These are phyloP conservation scores for Carcina quercana DNA, from an alignment of 2,888 invertebrate genomes.

Conservation along the genomic window DNA sequence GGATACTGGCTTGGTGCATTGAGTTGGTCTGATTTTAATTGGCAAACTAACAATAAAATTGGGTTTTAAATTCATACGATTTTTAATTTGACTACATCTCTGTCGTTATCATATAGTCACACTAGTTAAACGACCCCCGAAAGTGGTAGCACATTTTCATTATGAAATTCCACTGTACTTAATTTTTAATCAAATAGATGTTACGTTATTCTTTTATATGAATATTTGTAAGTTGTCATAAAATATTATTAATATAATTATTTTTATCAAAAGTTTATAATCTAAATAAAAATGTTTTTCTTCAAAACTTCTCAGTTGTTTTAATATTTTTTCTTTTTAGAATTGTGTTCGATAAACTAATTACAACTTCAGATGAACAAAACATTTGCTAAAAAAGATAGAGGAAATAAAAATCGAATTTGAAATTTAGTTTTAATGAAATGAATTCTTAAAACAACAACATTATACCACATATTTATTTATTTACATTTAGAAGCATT, in stretches of 20 bases:
- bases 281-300: slow-evolving; percentile 76
- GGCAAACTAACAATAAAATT: no score
- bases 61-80: no score
- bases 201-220: slow-evolving; percentile 74
- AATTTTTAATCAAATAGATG: slow-evolving; percentile 70
- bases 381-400: no score
- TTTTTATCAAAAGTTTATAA: slow-evolving; percentile 77
- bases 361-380: no score
- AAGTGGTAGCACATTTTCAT: slow-evolving; percentile 70
- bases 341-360: no score
- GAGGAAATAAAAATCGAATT: no score
- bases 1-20: no score
- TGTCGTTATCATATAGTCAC: no score
- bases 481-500: slow-evolving; percentile 45
- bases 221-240: slow-evolving; percentile 75
- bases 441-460: slow-evolving; percentile 30
- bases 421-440: no score
- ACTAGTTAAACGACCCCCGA: slow-evolving; percentile 67
- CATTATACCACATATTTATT: slow-evolving; percentile 24
- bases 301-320: slow-evolving; percentile 46
- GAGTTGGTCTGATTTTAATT: no score
- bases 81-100: no score
- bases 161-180: slow-evolving; percentile 63
- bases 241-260: slow-evolving; percentile 76
- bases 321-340: no score